Evolutionary conservation across 2,113 vertebrate species (phyloP).

Genomic region (Mesembrinibis cayennensis): DNA sequence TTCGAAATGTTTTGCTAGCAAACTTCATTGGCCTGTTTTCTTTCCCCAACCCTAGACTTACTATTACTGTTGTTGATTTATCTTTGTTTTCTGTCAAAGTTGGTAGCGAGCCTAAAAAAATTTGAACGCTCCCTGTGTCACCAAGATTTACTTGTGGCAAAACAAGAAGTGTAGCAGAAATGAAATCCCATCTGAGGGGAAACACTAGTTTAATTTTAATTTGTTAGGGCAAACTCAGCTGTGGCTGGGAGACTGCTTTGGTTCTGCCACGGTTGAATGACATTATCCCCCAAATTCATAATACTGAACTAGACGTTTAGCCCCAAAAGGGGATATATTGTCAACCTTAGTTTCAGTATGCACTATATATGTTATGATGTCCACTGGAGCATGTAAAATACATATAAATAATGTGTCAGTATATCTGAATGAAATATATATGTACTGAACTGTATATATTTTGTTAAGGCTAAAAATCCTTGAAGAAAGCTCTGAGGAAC

Average conservation of each 20-base stretch:
- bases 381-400: conserved; percentile 50
- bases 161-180: conserved; percentile 41
- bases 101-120: conserved; percentile 52
- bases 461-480: conserved; percentile 32
- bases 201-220: conserved; percentile 59
- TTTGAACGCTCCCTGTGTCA: background rate
- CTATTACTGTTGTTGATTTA: conserved; percentile 33
- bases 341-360: conserved; percentile 39
- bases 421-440: conserved; percentile 39
- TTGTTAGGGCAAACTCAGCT: conserved; percentile 42
- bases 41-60: background rate
- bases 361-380: conserved; percentile 49
- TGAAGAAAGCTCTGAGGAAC: conserved; percentile 3
- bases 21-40: background rate
- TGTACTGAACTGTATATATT: background rate
- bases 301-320: conserved; percentile 50
- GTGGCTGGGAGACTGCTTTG: conserved; percentile 41
- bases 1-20: background rate
- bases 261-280: conserved; percentile 34
- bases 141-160: conserved; percentile 46
- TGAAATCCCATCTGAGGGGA: conserved; percentile 50
- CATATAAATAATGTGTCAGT: conserved; percentile 55
- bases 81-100: conserved; percentile 55
- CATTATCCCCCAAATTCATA: conserved; percentile 63
- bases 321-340: conserved; percentile 47